Conservation (phyloP, 2,113 vertebrate genomes). For the Elachura formosa region DNA sequence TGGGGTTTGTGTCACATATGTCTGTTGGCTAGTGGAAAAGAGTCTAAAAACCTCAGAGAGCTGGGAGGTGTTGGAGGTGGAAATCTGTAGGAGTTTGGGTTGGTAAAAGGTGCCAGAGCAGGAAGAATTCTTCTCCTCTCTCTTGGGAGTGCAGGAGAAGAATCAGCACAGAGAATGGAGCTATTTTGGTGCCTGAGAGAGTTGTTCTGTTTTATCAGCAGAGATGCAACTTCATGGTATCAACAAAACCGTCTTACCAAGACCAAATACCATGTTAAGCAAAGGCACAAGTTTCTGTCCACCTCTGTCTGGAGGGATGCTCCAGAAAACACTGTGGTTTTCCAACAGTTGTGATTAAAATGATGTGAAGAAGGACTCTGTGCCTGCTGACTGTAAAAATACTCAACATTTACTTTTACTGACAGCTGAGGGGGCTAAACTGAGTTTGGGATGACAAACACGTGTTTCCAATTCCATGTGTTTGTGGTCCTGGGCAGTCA, state of each 20-base stretch:
- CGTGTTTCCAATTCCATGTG: rapidly evolving
- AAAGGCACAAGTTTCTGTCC: not conserved
- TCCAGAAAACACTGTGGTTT: not conserved
- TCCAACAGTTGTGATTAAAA: not conserved
- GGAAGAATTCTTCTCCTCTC: too few relatives aligned
- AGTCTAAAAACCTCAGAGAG: not conserved
- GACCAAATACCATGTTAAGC: not conserved
- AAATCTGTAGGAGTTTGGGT: not conserved
- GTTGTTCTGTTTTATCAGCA: not conserved
- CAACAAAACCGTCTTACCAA: not conserved
- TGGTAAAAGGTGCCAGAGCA: not conserved
- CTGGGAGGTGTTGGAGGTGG: not conserved
- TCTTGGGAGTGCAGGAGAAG: not conserved
- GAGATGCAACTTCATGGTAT: not conserved
- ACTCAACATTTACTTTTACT: not conserved
- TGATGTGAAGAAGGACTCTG: not conserved
- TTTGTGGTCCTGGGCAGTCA: not conserved
- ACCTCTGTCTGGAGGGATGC: not conserved
- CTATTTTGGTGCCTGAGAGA: not conserved
- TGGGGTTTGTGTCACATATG: rapidly evolving
- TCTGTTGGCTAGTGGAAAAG: not conserved
- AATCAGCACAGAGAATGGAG: not conserved
- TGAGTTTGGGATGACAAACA: not conserved
- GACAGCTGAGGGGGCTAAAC: not conserved
- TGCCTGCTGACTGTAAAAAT: not conserved